Evolutionary conservation across 2,113 vertebrate genomes (phyloP).

Genomic region (Salvator merianae): DNA sequence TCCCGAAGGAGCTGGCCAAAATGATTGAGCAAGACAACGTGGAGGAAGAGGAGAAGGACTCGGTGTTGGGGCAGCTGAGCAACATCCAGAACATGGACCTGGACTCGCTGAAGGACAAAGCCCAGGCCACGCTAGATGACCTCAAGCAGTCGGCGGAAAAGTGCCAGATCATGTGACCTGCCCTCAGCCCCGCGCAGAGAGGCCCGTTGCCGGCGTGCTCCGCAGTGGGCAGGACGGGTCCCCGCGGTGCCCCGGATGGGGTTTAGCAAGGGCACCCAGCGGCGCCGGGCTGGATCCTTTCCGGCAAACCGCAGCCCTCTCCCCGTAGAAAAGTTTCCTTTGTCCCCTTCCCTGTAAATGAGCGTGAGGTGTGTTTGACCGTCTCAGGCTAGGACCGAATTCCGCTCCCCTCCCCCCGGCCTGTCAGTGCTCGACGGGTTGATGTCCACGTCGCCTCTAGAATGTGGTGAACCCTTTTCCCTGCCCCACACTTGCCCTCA

Average conservation of each 20-base stretch:
- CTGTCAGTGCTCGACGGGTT: fast-evolving
- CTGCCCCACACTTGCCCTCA: neutral
- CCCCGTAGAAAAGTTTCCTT: constrained; percentile 21
- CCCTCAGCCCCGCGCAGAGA: neutral
- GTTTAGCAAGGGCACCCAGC: neutral
- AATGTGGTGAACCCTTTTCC: neutral
- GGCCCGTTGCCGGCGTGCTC: neutral
- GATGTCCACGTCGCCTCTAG: no score
- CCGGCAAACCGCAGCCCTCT: neutral
- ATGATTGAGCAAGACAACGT: constrained; percentile 97
- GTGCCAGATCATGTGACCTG: constrained; percentile 89
- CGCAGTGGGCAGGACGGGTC: neutral
- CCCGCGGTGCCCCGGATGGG: neutral
- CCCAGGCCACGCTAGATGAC: constrained; percentile 92
- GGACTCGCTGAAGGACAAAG: constrained; percentile 94
- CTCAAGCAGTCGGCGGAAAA: constrained; percentile 96
- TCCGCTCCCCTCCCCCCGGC: constrained; percentile 19
- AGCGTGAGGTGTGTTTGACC: constrained; percentile 4
- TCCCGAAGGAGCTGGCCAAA: constrained; percentile 95
- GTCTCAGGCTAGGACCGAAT: constrained; percentile 26
- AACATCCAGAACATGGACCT: constrained; percentile 95
- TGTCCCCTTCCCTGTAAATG: neutral
- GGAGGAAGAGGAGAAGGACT: constrained; percentile 90
- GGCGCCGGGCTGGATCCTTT: constrained; percentile 23
- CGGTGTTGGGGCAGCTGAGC: constrained; percentile 90